These are phyloP conservation scores for Otis tarda DNA, from an alignment of 2,113 vertebrate species.

Conservation along the genomic window DNA sequence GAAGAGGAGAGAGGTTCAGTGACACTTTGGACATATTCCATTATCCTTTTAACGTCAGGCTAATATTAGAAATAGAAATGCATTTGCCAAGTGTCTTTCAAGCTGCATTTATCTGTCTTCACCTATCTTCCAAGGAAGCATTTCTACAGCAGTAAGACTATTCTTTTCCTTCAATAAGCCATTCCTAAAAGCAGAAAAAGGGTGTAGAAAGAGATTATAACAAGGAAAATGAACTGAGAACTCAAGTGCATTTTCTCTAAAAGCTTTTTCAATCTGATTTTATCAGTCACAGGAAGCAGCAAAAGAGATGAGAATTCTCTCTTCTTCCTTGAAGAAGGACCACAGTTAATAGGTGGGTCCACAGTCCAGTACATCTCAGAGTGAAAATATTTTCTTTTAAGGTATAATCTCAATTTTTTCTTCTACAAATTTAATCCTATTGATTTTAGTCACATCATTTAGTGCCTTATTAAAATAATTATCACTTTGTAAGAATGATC, in stretches of 20 bases:
- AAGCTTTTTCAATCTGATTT: not conserved
- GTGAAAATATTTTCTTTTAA: not conserved
- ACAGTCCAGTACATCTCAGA: not conserved
- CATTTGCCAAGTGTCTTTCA: constrained; percentile 30
- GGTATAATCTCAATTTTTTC: not conserved
- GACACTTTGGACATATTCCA: not conserved
- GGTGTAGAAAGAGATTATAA: not conserved
- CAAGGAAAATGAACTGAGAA: not conserved
- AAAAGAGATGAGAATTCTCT: not conserved
- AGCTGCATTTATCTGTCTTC: not conserved
- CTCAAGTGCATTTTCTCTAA: not conserved
- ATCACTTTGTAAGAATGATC: not conserved
- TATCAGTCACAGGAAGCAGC: not conserved
- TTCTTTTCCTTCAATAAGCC: not conserved
- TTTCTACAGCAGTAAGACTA: not conserved
- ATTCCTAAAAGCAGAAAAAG: not conserved
- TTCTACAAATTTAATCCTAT: not conserved
- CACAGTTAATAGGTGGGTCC: not conserved
- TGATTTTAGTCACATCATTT: not conserved
- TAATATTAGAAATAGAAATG: constrained; percentile 29
- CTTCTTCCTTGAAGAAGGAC: not conserved
- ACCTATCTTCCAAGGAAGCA: not conserved
- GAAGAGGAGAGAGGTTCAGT: not conserved
- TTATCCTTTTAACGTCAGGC: not conserved
- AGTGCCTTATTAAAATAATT: not conserved